Conservation (phyloP, 2,113 vertebrate genomes). For the Zapus hudsonius region DNA sequence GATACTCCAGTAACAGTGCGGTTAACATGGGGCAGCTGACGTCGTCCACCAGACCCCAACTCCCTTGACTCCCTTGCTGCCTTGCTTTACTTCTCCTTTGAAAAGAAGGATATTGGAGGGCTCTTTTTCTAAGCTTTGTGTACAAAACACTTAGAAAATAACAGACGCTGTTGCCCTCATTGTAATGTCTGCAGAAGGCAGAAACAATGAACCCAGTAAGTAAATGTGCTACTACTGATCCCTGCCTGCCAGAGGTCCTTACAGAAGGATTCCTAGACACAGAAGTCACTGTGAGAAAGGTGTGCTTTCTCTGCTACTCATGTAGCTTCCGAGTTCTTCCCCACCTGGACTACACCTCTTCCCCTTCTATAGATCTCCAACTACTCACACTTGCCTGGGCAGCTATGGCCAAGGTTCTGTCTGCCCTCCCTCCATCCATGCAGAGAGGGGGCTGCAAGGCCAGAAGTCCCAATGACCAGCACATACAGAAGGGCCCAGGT, state of each 20-base stretch:
- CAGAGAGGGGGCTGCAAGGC: background rate
- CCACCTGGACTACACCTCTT: too few relatives aligned
- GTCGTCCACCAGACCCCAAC: background rate
- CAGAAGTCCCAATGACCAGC: background rate
- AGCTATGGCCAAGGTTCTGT: background rate
- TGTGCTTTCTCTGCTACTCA: background rate
- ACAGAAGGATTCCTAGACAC: slow-evolving; percentile 67
- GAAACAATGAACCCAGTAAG: slow-evolving; percentile 50
- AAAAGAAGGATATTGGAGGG: background rate
- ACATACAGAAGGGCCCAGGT: too few relatives aligned
- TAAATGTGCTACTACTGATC: slow-evolving; percentile 71
- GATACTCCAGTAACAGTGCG: background rate
- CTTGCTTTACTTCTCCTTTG: background rate
- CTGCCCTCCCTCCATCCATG: background rate
- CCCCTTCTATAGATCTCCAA: background rate
- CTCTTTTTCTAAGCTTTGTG: background rate
- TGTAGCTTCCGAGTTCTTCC: background rate
- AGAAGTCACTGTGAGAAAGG: slow-evolving; percentile 59
- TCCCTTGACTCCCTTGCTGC: background rate
- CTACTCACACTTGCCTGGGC: background rate
- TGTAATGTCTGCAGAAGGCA: slow-evolving; percentile 5
- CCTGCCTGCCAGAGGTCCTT: slow-evolving; percentile 70
- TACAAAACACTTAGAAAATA: background rate
- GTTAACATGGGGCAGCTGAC: background rate
- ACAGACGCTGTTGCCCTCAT: background rate